Percentiles rank a stretch among this genome's conserved stretches.
phyloP scores from a whole-genome alignment of 1,140 invertebrate species.

The Campoletis sonorensis region DNA sequence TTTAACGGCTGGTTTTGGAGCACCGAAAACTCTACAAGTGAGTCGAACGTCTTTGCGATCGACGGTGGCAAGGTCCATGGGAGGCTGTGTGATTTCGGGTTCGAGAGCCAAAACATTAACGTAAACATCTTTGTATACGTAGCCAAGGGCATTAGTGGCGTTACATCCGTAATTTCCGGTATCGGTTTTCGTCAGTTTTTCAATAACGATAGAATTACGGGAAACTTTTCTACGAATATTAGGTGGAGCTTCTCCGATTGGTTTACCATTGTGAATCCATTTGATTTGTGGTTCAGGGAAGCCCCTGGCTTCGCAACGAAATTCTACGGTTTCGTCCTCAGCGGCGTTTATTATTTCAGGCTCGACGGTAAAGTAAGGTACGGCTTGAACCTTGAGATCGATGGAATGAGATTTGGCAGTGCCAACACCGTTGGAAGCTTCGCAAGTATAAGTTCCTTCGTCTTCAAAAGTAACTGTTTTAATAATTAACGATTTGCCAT shows the following conservation, averaged over 20 bases:
- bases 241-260: conserved; percentile 85
- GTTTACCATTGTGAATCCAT: conserved; percentile 98
- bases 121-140: conserved; percentile 98
- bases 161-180: conserved; percentile 99
- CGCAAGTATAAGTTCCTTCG: conserved; percentile 92
- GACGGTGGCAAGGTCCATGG: conserved; percentile 87
- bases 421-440: conserved; percentile 93
- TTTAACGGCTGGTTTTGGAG: conserved; percentile 95
- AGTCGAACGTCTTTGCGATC: conserved; percentile 89
- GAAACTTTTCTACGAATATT: conserved; percentile 85
- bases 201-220: conserved; percentile 88
- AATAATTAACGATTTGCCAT: conserved; percentile 94
- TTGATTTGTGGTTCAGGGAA: conserved; percentile 93
- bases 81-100: conserved; percentile 92
- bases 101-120: conserved; percentile 96
- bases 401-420: conserved; percentile 90
- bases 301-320: conserved; percentile 92
- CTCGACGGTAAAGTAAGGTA: conserved; percentile 95
- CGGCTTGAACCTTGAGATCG: conserved; percentile 86
- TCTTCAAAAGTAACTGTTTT: conserved; percentile 91
- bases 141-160: conserved; percentile 97
- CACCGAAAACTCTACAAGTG: conserved; percentile 96
- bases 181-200: conserved; percentile 90
- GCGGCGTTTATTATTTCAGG: conserved; percentile 92
- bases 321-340: conserved; percentile 92